Percentiles rank a stretch among this genome's conserved stretches.
Evolutionary conservation across 2,888 invertebrate species (phyloP).

Genomic region (Hirtodrosophila alboralis): DNA sequence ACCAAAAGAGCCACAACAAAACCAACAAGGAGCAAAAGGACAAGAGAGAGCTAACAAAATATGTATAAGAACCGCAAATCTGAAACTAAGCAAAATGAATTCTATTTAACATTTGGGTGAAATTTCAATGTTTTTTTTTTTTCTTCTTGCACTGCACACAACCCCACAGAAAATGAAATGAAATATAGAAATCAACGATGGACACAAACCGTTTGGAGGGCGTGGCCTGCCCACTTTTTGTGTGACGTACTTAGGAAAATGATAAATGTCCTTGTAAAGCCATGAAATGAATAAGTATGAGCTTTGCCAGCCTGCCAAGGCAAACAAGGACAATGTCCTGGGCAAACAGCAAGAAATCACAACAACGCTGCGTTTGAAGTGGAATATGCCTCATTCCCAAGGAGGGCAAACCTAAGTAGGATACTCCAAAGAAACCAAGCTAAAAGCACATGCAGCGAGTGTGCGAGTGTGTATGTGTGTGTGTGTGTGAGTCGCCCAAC

Average conservation of each 20-base stretch:
- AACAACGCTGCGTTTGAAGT: slow-evolving; percentile 51
- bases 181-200: slow-evolving; percentile 69
- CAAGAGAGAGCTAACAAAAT: slow-evolving; percentile 9
- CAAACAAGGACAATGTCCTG: slow-evolving; percentile 60
- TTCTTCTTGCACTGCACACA: slow-evolving; percentile 3
- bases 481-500: slow-evolving; percentile 4
- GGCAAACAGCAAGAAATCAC: slow-evolving; percentile 67
- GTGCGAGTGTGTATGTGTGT: slow-evolving; percentile 10
- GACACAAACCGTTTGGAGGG: slow-evolving; percentile 12
- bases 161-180: slow-evolving; percentile 21
- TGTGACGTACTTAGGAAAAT: slow-evolving; percentile 72
- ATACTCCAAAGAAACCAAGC: slow-evolving; percentile 48
- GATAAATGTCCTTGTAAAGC: slow-evolving; percentile 80
- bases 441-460: slow-evolving; percentile 56
- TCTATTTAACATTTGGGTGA: slow-evolving; percentile 74
- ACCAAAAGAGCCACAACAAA: slow-evolving; percentile 34
- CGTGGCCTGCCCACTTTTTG: slow-evolving; percentile 55
- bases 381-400: slow-evolving; percentile 14
- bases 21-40: neutral
- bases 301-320: slow-evolving; percentile 33
- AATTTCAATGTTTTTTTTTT: slow-evolving; percentile 50
- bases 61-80: slow-evolving; percentile 58
- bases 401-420: slow-evolving; percentile 64
- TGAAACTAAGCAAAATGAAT: slow-evolving; percentile 69
- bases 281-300: slow-evolving; percentile 77